Base-by-base conservation (phyloP, 2,113 vertebrate species). In the Ictalurus punctatus region DNA sequence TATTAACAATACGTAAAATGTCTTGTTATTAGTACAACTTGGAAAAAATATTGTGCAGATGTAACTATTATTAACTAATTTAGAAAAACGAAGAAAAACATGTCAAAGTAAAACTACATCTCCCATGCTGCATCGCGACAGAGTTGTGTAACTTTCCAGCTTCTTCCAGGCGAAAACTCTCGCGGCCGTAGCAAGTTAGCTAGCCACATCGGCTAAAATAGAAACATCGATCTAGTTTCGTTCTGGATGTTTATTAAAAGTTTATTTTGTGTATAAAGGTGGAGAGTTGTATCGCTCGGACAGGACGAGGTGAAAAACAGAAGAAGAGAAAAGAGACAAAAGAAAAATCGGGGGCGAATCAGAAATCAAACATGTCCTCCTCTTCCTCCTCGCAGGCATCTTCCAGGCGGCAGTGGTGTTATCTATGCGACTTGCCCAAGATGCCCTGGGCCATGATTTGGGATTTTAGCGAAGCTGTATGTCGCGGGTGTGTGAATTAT, bases 391-490 rank as follows among this genome's bases (percentile, higher is more conserved):
- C 96, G 81, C 95, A 96, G 95, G 96, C 96, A 86, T 96, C 97
- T 89, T 97, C 97, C 91, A 95, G 97, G 93, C 96, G 97, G 91
- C 97, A 98, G 91, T 97, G 97, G 97, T 98, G 97, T 92, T 98
- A 97, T 95, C 94, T 98, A 86, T 98, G 97, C 93, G 97, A 98
- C 93, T 92, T 98, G 94, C 97, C 97, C 1, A 97, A 97, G 94
- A 97, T 97, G 96, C 97, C 97, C 0, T 98, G 97, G 97, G 97
- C 97, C 6, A 97, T 98, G 95, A 96, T 98, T 85, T 97, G 97
- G 97, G 97, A 98, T 93, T 98, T 98, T 92, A 97, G 96, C 88
- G 97, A 98, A 93, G 96, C 97, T 40, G 97, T 98, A 8, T 98
- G 97, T 76, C 96, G 97, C 0, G 97, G 97, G 4, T 98, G 97